Conservation (phyloP, 2,888 invertebrate genomes). For the Oscheius myriophilus region DNA sequence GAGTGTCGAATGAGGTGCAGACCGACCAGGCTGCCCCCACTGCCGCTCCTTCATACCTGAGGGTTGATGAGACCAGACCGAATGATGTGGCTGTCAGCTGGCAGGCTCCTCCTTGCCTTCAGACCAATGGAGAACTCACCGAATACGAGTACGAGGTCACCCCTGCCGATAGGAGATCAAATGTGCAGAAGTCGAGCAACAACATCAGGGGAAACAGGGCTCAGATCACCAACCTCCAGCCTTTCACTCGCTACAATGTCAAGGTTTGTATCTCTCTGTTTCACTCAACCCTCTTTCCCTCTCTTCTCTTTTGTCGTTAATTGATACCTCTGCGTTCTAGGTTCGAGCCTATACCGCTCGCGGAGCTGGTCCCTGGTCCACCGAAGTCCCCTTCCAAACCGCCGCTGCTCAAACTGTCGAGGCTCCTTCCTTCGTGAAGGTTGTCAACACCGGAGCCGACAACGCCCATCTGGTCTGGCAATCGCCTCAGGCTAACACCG, state of each 20-base stretch:
- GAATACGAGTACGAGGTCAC: conserved; percentile 70
- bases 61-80: conserved; percentile 58
- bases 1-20: conserved; percentile 62
- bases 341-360: conserved; percentile 69
- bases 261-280: too few relatives aligned
- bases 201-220: conserved; percentile 65
- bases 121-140: conserved; percentile 67
- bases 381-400: conserved; percentile 65
- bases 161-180: conserved; percentile 56
- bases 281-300: too few relatives aligned
- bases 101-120: conserved; percentile 70
- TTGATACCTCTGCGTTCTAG: too few relatives aligned
- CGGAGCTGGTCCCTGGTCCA: conserved; percentile 70
- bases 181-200: conserved; percentile 60
- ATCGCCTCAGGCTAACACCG: conserved; percentile 58
- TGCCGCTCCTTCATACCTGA: conserved; percentile 64
- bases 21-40: conserved; percentile 67
- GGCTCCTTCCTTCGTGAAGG: conserved; percentile 45
- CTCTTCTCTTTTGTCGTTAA: too few relatives aligned
- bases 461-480: conserved; percentile 70
- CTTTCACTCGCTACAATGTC: conserved; percentile 66
- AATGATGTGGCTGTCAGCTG: conserved; percentile 60
- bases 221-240: conserved; percentile 62
- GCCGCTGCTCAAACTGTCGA: conserved; percentile 34
- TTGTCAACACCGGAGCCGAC: conserved; percentile 64